Evolutionary conservation across 2,113 vertebrate genomes (phyloP), one percentile per base, ranked within the genome.

Genomic region (Heliornis fulica): DNA sequence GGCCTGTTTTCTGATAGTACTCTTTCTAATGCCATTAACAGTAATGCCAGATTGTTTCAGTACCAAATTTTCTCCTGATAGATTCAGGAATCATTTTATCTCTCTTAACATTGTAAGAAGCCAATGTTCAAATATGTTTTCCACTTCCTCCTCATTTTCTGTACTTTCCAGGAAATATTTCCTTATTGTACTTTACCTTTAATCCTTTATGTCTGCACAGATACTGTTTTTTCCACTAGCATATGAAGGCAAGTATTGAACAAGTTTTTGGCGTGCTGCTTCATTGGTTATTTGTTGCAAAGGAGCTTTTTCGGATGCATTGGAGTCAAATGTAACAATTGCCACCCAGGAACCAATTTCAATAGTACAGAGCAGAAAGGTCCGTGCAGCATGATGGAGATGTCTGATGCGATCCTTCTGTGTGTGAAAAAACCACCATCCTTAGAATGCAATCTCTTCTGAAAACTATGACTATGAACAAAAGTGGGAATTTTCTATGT

Each of bases 341-440:
- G 96, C 98, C 90, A 96, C 95, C 88, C 77, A 84, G 41, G 98
- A 97, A 66, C 53, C 80, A 3, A 64, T 80, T 94, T 98, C 97
- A 94, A 98, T 89, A 77, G 97, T 87, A 69, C 97, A 89, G 45
- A 83, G 78, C 59, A 98, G 69, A 53, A 97, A 98, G 31, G 96
- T 2, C 45, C 92, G 94, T 72, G 97, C 97, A 83, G 98, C 98
- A 51, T 94, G 93, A 32, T 29, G 69, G 74, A 97, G 96, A 56
- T 50, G 64, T 17, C 18, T 4, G 46, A 98, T 95, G 65, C 94
- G 90, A 8, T 87, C 1, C 7, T 21, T 5, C 97, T 98, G 50
- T 74, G 89, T n/a, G 41, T 43, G 34, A 94, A 89, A 25, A 89
- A 87, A 86, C 40, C n/a, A 34, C 59, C 19, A 2, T 43, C 4